A percentile compares a stretch with the other conserved stretches of the same genome.
phyloP scores from a whole-genome alignment of 1,140 invertebrate genomes.

The Epicauta chinensis region DNA sequence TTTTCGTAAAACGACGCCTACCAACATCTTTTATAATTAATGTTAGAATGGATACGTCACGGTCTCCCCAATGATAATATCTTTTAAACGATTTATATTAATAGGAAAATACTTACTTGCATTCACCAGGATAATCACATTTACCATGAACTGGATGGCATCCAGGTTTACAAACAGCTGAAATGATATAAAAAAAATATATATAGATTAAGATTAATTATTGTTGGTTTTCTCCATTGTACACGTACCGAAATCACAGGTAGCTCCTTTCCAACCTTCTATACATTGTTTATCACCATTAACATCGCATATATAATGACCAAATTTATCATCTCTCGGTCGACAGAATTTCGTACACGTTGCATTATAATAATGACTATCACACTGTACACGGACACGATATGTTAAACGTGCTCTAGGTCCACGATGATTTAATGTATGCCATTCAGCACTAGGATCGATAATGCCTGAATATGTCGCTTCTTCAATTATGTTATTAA shows the following conservation, averaged over 20 bases:
- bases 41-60: too few species aligned
- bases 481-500: conserved; percentile 73
- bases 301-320: conserved; percentile 85
- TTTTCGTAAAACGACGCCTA: too few species aligned
- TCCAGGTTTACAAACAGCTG: conserved; percentile 84
- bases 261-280: conserved; percentile 86
- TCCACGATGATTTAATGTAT: conserved; percentile 77
- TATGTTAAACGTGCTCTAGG: conserved; percentile 71
- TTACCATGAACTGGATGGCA: conserved; percentile 84
- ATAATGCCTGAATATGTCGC: conserved; percentile 85
- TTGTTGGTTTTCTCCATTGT: not conserved
- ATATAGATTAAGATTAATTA: conserved; percentile 7
- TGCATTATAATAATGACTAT: conserved; percentile 89
- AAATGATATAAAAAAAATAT: conserved; percentile 39
- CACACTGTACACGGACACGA: conserved; percentile 83
- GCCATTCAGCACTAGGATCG: conserved; percentile 82
- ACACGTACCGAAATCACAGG: conserved; percentile 76
- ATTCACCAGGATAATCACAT: conserved; percentile 81
- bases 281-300: conserved; percentile 88
- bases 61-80: too few species aligned
- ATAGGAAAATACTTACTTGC: conserved; percentile 70
- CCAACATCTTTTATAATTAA: too few species aligned
- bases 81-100: too few species aligned
- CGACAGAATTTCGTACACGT: conserved; percentile 91
- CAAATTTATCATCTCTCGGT: conserved; percentile 86